Percentiles rank a stretch among this genome's conserved stretches.
Conservation (phyloP, 2,113 vertebrate genomes). For the Pachypanchax playfairii region DNA sequence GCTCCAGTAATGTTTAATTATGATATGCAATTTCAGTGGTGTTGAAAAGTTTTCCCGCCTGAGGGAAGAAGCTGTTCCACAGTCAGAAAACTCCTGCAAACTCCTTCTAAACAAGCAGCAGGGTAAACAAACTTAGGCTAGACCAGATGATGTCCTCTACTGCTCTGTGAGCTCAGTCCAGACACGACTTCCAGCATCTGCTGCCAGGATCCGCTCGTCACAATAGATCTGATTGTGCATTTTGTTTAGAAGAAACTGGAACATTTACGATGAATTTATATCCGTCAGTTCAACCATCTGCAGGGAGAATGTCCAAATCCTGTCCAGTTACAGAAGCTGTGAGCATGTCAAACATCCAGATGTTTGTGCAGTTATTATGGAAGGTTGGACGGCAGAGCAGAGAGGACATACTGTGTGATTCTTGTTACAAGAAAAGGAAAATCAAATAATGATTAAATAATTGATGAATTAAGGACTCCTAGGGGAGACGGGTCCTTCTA, state of each 20-base stretch:
- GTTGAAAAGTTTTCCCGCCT: conserved; percentile 5
- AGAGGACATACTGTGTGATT: not conserved
- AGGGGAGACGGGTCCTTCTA: no score
- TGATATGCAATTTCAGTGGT: conserved; percentile 3
- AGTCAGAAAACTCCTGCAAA: not conserved
- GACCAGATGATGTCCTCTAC: conserved; percentile 8
- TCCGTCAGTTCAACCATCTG: no score
- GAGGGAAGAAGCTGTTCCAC: conserved; percentile 7
- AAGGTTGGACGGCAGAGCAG: not conserved
- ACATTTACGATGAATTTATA: not conserved
- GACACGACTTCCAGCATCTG: not conserved
- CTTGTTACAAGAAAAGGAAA: not conserved
- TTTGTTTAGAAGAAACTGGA: not conserved
- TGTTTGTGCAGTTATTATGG: conserved; percentile 5
- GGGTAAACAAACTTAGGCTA: conserved; percentile 12
- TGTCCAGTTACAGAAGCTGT: conserved; percentile 14
- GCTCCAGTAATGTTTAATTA: conserved; percentile 3
- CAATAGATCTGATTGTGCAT: not conserved
- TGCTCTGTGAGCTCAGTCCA: not conserved
- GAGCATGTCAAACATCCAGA: conserved; percentile 10
- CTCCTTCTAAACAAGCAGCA: conserved; percentile 11
- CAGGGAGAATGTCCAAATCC: conserved; percentile 8
- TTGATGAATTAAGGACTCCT: no score
- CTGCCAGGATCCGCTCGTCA: not conserved
- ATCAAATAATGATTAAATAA: no score